Evolutionary conservation across 2,113 vertebrate genomes (phyloP).

Genomic region (Marcusenius ussheri): DNA sequence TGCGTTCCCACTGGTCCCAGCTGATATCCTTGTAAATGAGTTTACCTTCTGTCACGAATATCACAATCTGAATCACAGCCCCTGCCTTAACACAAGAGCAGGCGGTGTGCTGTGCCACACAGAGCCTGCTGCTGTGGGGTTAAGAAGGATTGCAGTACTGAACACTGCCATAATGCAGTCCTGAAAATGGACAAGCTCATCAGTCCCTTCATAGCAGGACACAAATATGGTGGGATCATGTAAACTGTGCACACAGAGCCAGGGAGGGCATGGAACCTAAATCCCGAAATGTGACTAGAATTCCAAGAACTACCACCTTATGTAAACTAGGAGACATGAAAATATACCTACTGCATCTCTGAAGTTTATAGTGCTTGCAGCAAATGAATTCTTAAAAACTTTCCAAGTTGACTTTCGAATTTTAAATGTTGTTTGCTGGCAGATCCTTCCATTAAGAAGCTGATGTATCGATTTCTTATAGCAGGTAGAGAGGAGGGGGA

Average conservation of each 20-base stretch:
- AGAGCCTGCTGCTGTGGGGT: background rate
- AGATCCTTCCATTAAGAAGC: background rate
- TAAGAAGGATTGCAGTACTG: background rate
- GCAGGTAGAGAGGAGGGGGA: background rate
- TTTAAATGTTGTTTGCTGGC: background rate
- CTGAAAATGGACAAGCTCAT: background rate
- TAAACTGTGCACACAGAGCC: background rate
- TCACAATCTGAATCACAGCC: background rate
- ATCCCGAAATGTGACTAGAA: background rate
- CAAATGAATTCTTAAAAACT: background rate
- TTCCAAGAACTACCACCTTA: background rate
- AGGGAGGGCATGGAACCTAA: background rate
- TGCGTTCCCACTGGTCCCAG: background rate
- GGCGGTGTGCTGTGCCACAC: background rate
- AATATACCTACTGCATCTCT: background rate
- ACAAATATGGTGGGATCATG: background rate
- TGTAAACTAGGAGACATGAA: background rate
- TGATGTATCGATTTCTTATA: constrained; percentile 1
- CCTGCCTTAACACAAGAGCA: background rate
- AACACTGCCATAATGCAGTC: background rate
- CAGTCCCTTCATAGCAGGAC: background rate
- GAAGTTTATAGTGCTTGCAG: background rate
- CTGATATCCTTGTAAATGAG: background rate
- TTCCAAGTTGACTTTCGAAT: background rate
- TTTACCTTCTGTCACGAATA: background rate